These are phyloP conservation scores for Zosterops borbonicus DNA, from an alignment of 2,113 vertebrate species.

Conservation along the genomic window DNA sequence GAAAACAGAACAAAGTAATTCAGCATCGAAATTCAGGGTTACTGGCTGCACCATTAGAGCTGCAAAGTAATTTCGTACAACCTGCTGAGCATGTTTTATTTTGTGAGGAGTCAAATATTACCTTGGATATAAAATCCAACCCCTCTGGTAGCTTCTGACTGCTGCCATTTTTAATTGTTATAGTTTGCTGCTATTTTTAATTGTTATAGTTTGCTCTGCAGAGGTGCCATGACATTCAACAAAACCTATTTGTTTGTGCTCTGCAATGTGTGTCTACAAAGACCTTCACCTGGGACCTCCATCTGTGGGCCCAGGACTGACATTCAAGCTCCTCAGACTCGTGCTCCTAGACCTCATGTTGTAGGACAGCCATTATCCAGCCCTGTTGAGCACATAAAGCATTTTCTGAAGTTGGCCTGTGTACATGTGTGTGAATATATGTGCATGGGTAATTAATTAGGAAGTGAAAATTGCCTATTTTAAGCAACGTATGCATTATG, in stretches of 20 bases:
- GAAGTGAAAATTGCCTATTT: background rate
- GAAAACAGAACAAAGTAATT: background rate
- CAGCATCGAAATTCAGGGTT: background rate
- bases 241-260: background rate
- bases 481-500: rapidly evolving
- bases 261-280: background rate
- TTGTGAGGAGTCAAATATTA: conserved; percentile 5
- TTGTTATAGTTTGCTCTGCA: background rate
- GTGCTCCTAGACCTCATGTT: background rate
- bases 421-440: background rate
- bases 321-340: background rate
- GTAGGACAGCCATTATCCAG: background rate
- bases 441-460: background rate
- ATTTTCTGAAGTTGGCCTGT: background rate
- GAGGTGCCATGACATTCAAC: background rate
- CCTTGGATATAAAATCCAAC: background rate
- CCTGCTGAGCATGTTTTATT: background rate
- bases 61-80: conserved; percentile 4
- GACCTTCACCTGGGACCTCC: background rate
- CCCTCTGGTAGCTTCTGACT: background rate
- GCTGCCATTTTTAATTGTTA: conserved; percentile 5
- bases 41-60: background rate
- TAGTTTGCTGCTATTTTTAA: background rate
- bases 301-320: background rate
- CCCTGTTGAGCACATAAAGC: background rate